Evolutionary conservation across 92 coral and sea anemone genomes (phyloP), one percentile per base, ranked within the genome.

Genomic region (Zoanthus gigantus): DNA sequence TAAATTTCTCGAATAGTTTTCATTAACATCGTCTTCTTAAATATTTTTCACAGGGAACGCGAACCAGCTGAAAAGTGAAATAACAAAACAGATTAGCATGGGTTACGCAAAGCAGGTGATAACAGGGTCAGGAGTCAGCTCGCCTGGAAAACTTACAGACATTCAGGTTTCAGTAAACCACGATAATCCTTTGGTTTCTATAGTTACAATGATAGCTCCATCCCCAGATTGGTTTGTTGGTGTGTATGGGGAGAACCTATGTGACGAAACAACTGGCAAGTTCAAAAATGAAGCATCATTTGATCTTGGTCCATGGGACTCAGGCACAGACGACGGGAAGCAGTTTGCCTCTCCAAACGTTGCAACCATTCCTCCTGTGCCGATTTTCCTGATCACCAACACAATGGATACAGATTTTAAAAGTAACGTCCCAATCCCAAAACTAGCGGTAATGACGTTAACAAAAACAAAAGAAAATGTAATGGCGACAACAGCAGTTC

Each of bases 181-280:
- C 50, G 60, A 16, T 50, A 76, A 74, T 72, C 79, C 91, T 50
- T 10, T 7, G 65, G 91, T 88, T 3, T 91, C 93, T 12, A n/a
- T 88, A 23, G 88, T 88, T 18, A 71, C 50, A 72, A 91, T 91
- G 93, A 68, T 91, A 45, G 93, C 91, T 2, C 93, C 93, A 5
- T 91, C 93, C 0, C 91, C 93, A 16, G 93, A 91, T 46, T 91
- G 91, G 91, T 88, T 91, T 79, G 89, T 88, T 16, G 93, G 93
- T 30, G 73, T 91, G 13, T 68, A 88, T 44, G 76, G 85, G 45
- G 10, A 56, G 2, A 77, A 88, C 17, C 91, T 91, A 60, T 91
- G 93, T 76, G 93, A 84, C 50, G 54, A 72, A 7, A 31, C 3
- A 0, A 60, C 54, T 18, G 73, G 72, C 53, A 60, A 8, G 29